Evolutionary conservation across 2,113 vertebrate species (phyloP).

Genomic region (Budorcas taxicolor): DNA sequence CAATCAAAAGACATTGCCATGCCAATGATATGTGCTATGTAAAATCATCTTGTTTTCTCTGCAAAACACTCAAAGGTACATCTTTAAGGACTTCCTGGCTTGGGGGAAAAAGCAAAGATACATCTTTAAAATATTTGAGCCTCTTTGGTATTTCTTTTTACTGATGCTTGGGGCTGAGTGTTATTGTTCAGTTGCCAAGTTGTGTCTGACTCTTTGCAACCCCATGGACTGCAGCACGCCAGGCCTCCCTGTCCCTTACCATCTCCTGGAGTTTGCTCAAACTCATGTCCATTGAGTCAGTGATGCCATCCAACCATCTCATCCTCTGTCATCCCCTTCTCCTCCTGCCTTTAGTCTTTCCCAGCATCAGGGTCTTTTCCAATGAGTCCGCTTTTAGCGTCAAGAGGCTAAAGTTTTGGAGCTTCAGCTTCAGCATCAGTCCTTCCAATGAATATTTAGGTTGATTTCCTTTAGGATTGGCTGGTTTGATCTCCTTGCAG

Average conservation of each 20-base stretch:
- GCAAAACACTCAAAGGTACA: neutral
- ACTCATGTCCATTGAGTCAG: neutral
- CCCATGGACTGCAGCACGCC: neutral
- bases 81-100: neutral
- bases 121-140: neutral
- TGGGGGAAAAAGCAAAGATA: neutral
- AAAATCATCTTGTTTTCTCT: neutral
- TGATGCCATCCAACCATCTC: neutral
- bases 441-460: neutral
- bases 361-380: neutral
- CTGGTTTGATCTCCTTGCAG: neutral
- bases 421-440: neutral
- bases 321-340: neutral
- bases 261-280: neutral
- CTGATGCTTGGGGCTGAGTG: neutral
- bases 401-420: neutral
- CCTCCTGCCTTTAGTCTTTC: neutral
- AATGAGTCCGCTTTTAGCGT: neutral
- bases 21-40: neutral
- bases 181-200: neutral
- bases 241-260: neutral
- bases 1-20: neutral
- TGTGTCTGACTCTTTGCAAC: neutral
- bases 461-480: neutral
- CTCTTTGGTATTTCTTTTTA: neutral